A percentile compares a stretch with the other conserved stretches of the same genome.
Conservation (phyloP, 2,888 invertebrate genomes). For the Eilema griseolum region DNA sequence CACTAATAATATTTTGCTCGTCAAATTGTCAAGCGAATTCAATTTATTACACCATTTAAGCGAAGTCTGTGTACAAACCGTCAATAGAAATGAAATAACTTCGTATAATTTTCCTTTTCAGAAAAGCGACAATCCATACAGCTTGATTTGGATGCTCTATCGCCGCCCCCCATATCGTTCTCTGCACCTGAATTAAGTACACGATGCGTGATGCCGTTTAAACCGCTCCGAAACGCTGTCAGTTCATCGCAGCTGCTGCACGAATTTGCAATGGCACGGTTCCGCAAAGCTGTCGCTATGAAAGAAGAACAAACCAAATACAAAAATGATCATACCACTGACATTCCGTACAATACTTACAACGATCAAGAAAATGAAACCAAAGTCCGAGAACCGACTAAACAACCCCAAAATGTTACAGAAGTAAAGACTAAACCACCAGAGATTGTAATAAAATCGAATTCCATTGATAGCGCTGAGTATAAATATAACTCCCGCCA, state of each 20-base stretch:
- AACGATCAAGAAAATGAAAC: conserved; percentile 45
- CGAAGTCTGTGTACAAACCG: neutral
- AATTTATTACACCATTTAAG: neutral
- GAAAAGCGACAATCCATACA: conserved; percentile 87
- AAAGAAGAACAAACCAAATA: conserved; percentile 89
- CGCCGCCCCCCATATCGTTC: conserved; percentile 93
- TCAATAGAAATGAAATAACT: conserved; percentile 17
- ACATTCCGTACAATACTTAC: conserved; percentile 74
- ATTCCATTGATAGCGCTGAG: conserved; percentile 69
- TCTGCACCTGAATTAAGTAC: conserved; percentile 93
- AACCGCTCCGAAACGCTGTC: conserved; percentile 90
- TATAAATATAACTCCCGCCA: conserved; percentile 63
- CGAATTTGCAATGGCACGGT: conserved; percentile 93
- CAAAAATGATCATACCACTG: conserved; percentile 60
- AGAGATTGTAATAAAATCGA: conserved; percentile 72
- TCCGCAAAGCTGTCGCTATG: conserved; percentile 92
- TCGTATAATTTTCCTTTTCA: conserved; percentile 49
- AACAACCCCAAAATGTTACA: conserved; percentile 37
- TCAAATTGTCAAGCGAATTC: conserved; percentile 2
- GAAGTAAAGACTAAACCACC: conserved; percentile 55
- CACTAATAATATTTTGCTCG: neutral
- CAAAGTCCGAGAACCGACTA: conserved; percentile 46
- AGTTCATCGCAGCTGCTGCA: conserved; percentile 94
- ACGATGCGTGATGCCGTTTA: conserved; percentile 80
- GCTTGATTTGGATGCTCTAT: conserved; percentile 89